Conservation (phyloP, 2,888 invertebrate genomes). For the Coelopa pilipes region DNA sequence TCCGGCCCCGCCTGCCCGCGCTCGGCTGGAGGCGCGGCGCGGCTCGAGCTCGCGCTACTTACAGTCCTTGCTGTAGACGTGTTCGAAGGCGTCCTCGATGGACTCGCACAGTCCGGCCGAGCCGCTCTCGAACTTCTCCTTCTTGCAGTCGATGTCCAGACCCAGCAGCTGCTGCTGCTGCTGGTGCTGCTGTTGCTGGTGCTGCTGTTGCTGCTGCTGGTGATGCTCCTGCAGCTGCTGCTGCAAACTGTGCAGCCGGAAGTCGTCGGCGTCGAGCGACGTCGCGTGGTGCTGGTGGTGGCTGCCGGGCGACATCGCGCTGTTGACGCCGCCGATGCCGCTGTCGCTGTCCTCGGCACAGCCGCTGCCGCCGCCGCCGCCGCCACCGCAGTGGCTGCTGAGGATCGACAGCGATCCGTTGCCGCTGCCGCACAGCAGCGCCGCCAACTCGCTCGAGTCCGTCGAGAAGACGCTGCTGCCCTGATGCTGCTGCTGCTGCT, state of each 20-base stretch:
- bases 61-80: conserved; percentile 65
- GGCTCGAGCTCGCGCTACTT: conserved; percentile 53
- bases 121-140: conserved; percentile 57
- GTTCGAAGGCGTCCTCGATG: conserved; percentile 65
- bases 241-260: conserved; percentile 48
- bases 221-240: conserved; percentile 48
- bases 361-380: conserved; percentile 38
- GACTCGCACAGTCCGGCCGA: conserved; percentile 59
- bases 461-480: conserved; percentile 49
- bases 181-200: conserved; percentile 50
- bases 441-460: conserved; percentile 58
- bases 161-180: conserved; percentile 53
- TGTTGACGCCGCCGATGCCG: conserved; percentile 42
- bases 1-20: not conserved
- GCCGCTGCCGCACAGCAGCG: conserved; percentile 56
- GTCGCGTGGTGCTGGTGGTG: conserved; percentile 52
- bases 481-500: conserved; percentile 45
- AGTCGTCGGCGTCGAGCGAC: conserved; percentile 12
- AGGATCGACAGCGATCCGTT: conserved; percentile 55
- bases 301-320: conserved; percentile 45
- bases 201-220: conserved; percentile 51
- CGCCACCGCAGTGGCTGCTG: conserved; percentile 46
- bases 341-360: conserved; percentile 42
- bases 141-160: conserved; percentile 62
- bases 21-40: not conserved